Conservation (phyloP, 2,113 vertebrate species). For the Mesocricetus auratus region DNA sequence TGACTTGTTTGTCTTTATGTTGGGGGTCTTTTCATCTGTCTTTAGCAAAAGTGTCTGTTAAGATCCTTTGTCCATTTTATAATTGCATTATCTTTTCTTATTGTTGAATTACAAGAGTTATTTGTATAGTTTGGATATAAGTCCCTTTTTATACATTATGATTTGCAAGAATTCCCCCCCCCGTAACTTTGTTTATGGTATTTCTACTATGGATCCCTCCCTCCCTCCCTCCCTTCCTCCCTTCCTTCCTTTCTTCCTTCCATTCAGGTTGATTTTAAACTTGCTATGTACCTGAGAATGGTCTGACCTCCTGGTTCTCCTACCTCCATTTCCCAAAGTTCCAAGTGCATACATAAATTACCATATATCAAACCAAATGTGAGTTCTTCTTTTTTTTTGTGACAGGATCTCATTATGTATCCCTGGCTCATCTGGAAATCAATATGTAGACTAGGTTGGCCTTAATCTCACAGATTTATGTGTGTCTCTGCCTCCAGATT, state of each 20-base stretch:
- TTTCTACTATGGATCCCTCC: neutral
- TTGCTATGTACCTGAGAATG: neutral
- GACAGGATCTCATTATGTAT: neutral
- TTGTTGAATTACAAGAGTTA: neutral
- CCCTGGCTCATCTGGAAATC: neutral
- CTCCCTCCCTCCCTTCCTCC: neutral
- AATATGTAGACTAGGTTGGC: no score
- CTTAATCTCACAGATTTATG: neutral
- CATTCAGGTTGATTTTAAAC: neutral
- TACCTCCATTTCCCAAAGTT: neutral
- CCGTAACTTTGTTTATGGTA: neutral
- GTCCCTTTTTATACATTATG: neutral
- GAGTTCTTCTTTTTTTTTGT: neutral
- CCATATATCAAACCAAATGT: neutral
- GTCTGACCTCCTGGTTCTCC: neutral
- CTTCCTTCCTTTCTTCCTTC: neutral
- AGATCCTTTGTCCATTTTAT: slow-evolving; percentile 5
- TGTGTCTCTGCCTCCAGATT: neutral
- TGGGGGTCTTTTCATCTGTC: neutral
- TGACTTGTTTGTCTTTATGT: neutral
- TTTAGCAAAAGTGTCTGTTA: neutral
- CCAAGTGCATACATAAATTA: neutral
- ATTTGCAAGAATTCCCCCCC: slow-evolving; percentile 17
- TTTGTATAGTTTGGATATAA: neutral
- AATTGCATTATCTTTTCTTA: neutral